A percentile compares a stretch with the other conserved stretches of the same genome.
phyloP scores from a whole-genome alignment of 2,888 invertebrate species.

The Hypsopygia costalis region DNA sequence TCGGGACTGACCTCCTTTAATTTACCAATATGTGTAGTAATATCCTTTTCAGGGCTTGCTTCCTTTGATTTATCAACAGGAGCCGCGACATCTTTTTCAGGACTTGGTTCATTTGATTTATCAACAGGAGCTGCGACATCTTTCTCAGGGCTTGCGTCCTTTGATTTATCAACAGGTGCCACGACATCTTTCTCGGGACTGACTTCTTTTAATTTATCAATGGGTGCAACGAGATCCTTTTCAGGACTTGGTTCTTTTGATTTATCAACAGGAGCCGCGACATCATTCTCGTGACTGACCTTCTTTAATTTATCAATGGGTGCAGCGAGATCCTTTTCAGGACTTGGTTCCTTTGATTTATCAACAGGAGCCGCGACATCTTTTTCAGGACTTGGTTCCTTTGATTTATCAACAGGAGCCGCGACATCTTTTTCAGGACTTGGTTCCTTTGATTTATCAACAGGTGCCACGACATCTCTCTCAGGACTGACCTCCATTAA shows the following conservation, averaged over 20 bases:
- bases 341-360: conserved; percentile 4
- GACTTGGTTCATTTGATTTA: conserved; percentile 4
- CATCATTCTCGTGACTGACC: not conserved
- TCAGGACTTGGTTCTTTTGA: conserved; percentile 6
- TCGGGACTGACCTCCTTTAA: conserved; percentile 5
- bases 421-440: conserved; percentile 7
- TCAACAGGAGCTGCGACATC: not conserved
- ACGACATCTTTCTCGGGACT: conserved; percentile 4
- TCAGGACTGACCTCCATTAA: conserved; percentile 5
- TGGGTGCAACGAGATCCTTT: not conserved
- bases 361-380: not conserved
- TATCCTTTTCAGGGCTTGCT: not conserved
- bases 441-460: not conserved
- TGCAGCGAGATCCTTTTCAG: not conserved
- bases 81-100: not conserved
- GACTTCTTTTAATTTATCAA: conserved; percentile 11
- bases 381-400: conserved; percentile 12
- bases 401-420: conserved; percentile 2
- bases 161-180: conserved; percentile 4
- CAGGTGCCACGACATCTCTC: not conserved
- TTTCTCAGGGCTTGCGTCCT: conserved; percentile 11
- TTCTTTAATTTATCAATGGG: not conserved
- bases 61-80: not conserved
- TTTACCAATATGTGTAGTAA: not conserved
- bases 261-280: not conserved